Evolutionary conservation across 1,140 invertebrate species (phyloP).

Genomic region (Ceratitis capitata): DNA sequence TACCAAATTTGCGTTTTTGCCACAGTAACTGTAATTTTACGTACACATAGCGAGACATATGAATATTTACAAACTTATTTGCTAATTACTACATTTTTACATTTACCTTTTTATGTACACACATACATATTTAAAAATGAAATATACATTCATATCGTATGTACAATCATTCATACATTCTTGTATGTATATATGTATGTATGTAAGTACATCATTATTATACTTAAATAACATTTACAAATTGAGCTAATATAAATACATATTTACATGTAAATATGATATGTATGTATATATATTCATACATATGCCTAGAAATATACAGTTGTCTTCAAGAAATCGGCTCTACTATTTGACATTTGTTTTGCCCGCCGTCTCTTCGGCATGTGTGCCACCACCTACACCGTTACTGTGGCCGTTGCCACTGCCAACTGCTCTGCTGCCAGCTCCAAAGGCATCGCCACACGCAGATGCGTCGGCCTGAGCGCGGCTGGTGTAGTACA

Average conservation of each 20-base stretch:
- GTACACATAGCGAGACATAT: not conserved
- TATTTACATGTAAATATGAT: too few species aligned
- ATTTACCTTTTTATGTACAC: not conserved
- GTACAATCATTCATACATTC: not conserved
- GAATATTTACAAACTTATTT: not conserved
- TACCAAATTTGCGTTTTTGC: not conserved
- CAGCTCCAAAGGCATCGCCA: not conserved
- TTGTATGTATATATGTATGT: not conserved
- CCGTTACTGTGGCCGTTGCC: not conserved
- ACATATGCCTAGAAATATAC: too few species aligned
- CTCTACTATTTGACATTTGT: not conserved
- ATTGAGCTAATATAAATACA: slow-evolving; percentile 27
- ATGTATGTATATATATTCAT: too few species aligned
- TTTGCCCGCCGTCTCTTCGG: not conserved
- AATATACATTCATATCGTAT: not conserved
- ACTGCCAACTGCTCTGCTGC: not conserved
- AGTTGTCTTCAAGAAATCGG: not conserved
- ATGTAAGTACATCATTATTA: not conserved
- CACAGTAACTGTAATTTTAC: not conserved
- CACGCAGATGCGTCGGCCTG: slow-evolving; percentile 1
- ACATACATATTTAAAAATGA: not conserved
- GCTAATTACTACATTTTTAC: too few species aligned
- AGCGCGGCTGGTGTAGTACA: slow-evolving; percentile 50
- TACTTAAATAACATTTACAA: slow-evolving; percentile 33
- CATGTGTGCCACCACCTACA: not conserved